phyloP scores from a whole-genome alignment of 2,797 vertebrate genomes.

The Sorex maritimensis region DNA sequence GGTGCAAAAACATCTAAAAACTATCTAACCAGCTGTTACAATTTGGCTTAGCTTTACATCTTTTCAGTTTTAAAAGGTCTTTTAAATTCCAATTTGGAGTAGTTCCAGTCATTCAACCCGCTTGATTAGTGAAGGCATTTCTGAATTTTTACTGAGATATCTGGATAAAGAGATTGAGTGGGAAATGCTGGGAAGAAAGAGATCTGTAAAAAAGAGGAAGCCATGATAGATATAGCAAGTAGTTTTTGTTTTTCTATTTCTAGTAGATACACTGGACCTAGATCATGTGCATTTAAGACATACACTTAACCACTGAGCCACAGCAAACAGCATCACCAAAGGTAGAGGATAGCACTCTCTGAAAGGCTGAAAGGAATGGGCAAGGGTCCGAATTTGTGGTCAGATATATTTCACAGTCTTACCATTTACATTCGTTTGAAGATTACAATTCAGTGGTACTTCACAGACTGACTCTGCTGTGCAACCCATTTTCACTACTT shows the following conservation, averaged over 20 bases:
- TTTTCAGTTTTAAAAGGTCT: slow-evolving; percentile 54
- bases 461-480: slow-evolving; percentile 15
- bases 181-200: not conserved
- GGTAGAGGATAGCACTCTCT: not conserved
- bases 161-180: not conserved
- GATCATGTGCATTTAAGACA: too few species aligned
- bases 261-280: too few species aligned
- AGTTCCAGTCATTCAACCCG: slow-evolving; percentile 33
- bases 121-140: not conserved
- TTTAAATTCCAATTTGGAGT: slow-evolving; percentile 10
- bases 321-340: not conserved
- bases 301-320: too few species aligned
- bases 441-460: slow-evolving; percentile 4
- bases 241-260: not conserved
- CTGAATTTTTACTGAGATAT: not conserved
- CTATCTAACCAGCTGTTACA: not conserved
- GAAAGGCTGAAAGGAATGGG: not conserved
- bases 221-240: not conserved
- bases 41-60: slow-evolving; percentile 10
- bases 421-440: slow-evolving; percentile 12
- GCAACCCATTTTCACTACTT: not conserved
- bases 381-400: not conserved
- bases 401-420: slow-evolving; percentile 47
- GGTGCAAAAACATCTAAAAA: slow-evolving; percentile 25
- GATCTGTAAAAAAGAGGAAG: not conserved